Evolutionary conservation across 2,797 vertebrate species (phyloP), one percentile per base, ranked within the genome.

Genomic region (Rhyacichthys aspro): DNA sequence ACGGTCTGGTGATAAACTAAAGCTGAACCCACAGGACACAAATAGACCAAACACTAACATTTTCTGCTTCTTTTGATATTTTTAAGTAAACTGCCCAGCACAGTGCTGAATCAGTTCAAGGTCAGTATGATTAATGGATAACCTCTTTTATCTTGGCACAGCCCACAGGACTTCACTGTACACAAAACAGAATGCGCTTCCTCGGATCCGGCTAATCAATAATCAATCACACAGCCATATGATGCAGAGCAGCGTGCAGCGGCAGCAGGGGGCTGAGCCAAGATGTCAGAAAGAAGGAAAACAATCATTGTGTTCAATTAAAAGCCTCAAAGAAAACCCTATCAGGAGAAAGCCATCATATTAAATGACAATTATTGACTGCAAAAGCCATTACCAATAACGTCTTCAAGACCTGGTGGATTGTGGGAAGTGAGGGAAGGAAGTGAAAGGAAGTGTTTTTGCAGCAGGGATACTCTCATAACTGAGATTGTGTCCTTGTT

Each of bases 51-150:
- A 61, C 47, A 39, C 17, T 3, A 32, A 14, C 23, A 28, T 28
- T 28, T 28, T 28, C 23, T 5, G 36, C 37, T 15, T 45, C 39
- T 55, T 39, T 32, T 33, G 39, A 28, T 34, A 18, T 45, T 38
- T 55, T 39, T 32, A 19, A 41, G 23, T 55, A 50, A 59, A 28
- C 23, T 28, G 23, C 7, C 23, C 23, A 11, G 37, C 9, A 33
- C 14, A 19, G 44, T 36, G 12, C 34, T 38, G 71, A 58, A 49
- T 63, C 58, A 65, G 66, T 44, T 59, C 8, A 44, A 19, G 16
- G 66, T n/a, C 16, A 49, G 49, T 34, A 53, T 78, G 23, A 65
- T 61, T 76, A 57, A 82, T 76, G 72, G 28, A 74, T 52, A 9
- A 28, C 19, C 19, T 1, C 43, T n/a, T 37, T 48, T 33, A 55